These are phyloP conservation scores for Spialia ferax DNA, from an alignment of 2,888 invertebrate species.

Conservation along the genomic window DNA sequence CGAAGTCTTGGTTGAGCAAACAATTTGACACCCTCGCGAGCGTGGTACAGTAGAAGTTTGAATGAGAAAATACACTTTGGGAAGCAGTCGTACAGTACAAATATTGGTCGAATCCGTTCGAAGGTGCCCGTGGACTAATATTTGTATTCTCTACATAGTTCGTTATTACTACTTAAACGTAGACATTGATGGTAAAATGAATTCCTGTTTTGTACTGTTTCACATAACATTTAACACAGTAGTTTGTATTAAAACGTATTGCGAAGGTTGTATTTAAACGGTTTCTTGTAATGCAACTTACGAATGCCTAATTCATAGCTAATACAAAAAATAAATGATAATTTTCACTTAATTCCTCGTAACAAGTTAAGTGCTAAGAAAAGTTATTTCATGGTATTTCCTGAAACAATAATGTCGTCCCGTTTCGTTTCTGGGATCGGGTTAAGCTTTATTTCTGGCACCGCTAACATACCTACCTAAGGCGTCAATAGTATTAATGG, in stretches of 20 bases:
- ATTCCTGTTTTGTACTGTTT: background rate
- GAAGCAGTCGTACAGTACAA: constrained; percentile 77
- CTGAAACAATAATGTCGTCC: constrained; percentile 43
- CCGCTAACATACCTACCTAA: constrained; percentile 62
- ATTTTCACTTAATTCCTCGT: background rate
- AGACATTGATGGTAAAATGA: constrained; percentile 41
- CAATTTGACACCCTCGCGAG: constrained; percentile 71
- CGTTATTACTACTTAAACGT: constrained; percentile 73
- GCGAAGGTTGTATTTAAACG: background rate
- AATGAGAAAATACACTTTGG: constrained; percentile 81
- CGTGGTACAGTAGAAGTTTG: constrained; percentile 78
- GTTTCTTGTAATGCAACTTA: background rate
- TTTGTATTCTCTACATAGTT: constrained; percentile 70
- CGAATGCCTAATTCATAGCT: too few relatives aligned
- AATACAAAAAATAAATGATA: background rate
- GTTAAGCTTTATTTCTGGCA: constrained; percentile 78
- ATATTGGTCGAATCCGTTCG: constrained; percentile 81
- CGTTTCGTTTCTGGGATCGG: constrained; percentile 57
- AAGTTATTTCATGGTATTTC: constrained; percentile 27
- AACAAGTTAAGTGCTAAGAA: background rate
- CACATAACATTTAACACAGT: background rate
- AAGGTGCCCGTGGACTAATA: constrained; percentile 78
- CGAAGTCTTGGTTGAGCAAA: constrained; percentile 66
- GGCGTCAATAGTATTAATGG: constrained; percentile 75
- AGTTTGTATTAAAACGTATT: background rate